Conservation (phyloP, 2,113 vertebrate genomes). For the Cheirogaleus medius region DNA sequence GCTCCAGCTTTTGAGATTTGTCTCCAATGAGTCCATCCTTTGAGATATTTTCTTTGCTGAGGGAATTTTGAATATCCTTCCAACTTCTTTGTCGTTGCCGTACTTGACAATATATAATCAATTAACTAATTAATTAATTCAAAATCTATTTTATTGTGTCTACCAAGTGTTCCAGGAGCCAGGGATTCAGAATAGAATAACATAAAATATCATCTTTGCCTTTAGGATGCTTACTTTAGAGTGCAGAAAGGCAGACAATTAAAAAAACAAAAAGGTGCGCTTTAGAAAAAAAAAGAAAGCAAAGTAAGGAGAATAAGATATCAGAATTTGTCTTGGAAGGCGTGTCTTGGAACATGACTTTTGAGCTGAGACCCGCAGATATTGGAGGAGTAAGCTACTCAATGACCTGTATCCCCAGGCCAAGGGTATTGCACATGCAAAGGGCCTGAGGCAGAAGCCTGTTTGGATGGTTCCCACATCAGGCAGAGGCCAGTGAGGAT, state of each 20-base stretch:
- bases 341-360: background rate
- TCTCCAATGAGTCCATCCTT: background rate
- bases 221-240: slow-evolving; percentile 1
- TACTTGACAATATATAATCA: background rate
- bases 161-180: background rate
- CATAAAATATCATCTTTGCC: background rate
- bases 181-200: background rate
- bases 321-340: background rate
- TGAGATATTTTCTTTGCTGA: background rate
- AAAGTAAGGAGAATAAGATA: background rate
- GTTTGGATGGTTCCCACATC: background rate
- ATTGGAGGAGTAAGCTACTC: background rate
- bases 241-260: background rate
- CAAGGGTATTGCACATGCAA: background rate
- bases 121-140: background rate
- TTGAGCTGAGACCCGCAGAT: background rate
- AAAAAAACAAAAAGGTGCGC: background rate
- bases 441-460: background rate
- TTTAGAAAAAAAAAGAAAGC: background rate
- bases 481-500: background rate
- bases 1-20: background rate
- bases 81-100: background rate
- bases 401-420: background rate
- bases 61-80: background rate
- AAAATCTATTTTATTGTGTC: background rate